Evolutionary conservation across 2,113 vertebrate genomes (phyloP), one percentile per base, ranked within the genome.

Genomic region (Thryonomys swinderianus): DNA sequence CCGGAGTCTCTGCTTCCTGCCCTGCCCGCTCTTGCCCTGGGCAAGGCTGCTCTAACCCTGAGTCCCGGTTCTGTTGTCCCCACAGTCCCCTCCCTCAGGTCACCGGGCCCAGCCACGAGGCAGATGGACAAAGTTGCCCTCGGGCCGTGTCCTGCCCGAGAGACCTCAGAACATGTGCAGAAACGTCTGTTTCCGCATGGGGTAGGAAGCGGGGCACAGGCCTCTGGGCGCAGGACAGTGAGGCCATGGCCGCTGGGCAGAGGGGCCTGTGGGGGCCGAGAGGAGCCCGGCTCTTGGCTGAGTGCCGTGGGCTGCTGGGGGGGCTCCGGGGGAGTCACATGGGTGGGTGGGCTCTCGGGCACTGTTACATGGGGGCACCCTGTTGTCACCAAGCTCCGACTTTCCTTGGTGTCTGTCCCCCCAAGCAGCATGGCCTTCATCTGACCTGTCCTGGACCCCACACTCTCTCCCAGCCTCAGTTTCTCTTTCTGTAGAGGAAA

Each of bases 121-220:
- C 14, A 32, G 55, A 45, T 14, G 6, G 7, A 21, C 66, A 45
- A 34, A 9, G 73, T 18, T 4, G n/a, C n/a, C 57, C 62, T 34
- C n/a, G 45, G 37, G 64, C 34, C 32, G 17, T 9, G 12, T 32
- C 3, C 40, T 40, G 34, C 20, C 23, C 59, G 11, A 23, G 10
- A 25, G 48, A 7, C 42, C 51, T 16, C 18, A 57, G n/a, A 73
- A 17, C 14, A n/a, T n/a, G 2, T 32, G 34, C 11, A 37, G 69
- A 55, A 21, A 2, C 14, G 9, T 10, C 51, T 0, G 1, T 32
- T 10, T 30, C 2, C 18, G 2, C 0, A 0, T 10, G 55, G 45
- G 64, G 55, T 9, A 13, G 10, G 1, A 71, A 7, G 32, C 14
- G 3, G 10, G 7, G 9, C 51, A 61, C 6, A 7, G 55, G 32